A percentile compares a stretch with the other conserved stretches of the same genome.
phyloP scores from a whole-genome alignment of 2,113 vertebrate genomes.

The Sceloporus tristichus region DNA sequence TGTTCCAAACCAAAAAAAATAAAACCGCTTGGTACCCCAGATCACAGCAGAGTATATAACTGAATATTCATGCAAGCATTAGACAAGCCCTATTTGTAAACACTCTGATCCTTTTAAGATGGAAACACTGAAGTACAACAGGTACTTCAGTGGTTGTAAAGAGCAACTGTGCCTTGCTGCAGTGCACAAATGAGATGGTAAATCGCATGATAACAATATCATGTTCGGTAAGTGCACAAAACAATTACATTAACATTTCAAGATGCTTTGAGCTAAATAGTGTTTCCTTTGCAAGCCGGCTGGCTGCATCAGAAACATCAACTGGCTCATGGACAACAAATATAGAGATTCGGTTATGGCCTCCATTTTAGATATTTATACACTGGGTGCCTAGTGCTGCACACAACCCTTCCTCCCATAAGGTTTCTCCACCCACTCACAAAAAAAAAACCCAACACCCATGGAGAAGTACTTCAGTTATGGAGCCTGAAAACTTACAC shows the following conservation, averaged over 20 bases:
- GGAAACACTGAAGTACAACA: neutral
- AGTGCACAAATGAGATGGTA: fast-evolving
- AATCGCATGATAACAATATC: slow-evolving; percentile 25
- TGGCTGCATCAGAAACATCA: neutral
- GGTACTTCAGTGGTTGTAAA: slow-evolving; percentile 24
- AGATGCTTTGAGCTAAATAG: slow-evolving; percentile 46
- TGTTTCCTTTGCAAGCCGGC: slow-evolving; percentile 12
- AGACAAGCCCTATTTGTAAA: slow-evolving; percentile 32
- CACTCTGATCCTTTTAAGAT: slow-evolving; percentile 21
- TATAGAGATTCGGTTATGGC: slow-evolving; percentile 20
- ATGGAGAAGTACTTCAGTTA: neutral
- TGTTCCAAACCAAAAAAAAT: neutral
- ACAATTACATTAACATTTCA: slow-evolving; percentile 51
- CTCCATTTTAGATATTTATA: slow-evolving; percentile 27
- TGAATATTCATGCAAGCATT: neutral
- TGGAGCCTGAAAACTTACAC: slow-evolving; percentile 10
- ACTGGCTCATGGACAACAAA: neutral
- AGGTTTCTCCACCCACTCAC: neutral
- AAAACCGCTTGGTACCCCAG: neutral
- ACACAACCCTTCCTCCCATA: neutral
- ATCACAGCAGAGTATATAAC: neutral
- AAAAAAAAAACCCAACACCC: neutral
- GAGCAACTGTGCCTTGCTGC: slow-evolving; percentile 31
- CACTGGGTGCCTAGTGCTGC: neutral
- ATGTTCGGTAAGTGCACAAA: slow-evolving; percentile 41